Evolutionary conservation across 2,797 vertebrate species (phyloP), one percentile per base, ranked within the genome.

Genomic region (Peromyscus aztecus): DNA sequence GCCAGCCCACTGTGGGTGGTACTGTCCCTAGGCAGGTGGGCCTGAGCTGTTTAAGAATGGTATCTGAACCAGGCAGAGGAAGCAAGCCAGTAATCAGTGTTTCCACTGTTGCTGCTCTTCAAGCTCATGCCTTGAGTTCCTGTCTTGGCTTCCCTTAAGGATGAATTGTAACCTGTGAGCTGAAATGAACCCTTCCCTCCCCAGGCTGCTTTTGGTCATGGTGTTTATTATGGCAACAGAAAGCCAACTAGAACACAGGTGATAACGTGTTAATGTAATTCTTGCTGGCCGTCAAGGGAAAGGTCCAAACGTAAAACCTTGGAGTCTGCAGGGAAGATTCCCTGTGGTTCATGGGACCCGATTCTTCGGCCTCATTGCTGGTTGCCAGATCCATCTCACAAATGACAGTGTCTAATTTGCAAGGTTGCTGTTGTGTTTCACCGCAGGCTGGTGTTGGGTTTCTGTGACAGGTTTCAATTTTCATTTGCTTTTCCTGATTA

Each of bases 401-500:
- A 59, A 55, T 27, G 52, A 80, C 31, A 24, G 1, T 10, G 7
- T 87, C 43, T 89, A 91, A 55, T n/a, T 46, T 49, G 13, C 27
- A 71, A 27, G 49, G 16, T 91, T 95, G 11, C 14, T 84, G 27
- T 80, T 52, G 2, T 49, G 0, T 81, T 23, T 67, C 2, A 65
- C 46, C 34, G 52, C 21, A 37, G 63, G 75, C 40, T 61, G 76
- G 49, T 57, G 13, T 37, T 90, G 59, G 16, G 21, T 24, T 89
- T 96, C 91, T 83, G 63, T n/a, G 77, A 90, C 13, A 0, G 16
- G 0, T 87, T 91, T 93, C 78, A 29, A 67, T 61, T 71, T 90
- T 90, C 40, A 61, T 76, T 94, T 87, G 76, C 40, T 89, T 96
- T 96, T 93, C 69, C 84, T 34, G 29, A 71, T 94, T 46, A 63